Evolutionary conservation across 2,888 invertebrate genomes (phyloP).

Genomic region (Pseudococcus longispinus): DNA sequence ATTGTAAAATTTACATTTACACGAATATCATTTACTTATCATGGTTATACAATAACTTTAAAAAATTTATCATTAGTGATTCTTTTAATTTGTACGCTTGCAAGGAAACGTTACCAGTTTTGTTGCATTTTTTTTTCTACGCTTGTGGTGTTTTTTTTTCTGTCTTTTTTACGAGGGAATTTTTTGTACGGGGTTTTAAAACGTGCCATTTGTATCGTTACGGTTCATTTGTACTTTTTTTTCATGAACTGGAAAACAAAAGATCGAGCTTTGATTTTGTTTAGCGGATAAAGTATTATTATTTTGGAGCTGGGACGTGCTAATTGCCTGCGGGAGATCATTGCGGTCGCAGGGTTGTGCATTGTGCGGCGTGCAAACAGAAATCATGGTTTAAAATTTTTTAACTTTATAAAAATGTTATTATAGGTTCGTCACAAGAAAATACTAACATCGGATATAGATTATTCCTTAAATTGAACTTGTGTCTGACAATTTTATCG

Average conservation of each 20-base stretch:
- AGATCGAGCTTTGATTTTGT: neutral
- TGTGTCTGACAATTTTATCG: constrained; percentile 38
- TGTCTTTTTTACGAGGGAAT: neutral
- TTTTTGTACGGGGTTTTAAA: constrained; percentile 3
- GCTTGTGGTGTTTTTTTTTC: neutral
- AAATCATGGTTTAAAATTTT: neutral
- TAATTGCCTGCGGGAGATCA: neutral
- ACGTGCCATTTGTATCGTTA: constrained; percentile 20
- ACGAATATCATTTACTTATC: neutral
- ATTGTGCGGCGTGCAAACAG: neutral
- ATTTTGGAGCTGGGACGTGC: neutral
- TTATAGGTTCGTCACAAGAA: constrained; percentile 27
- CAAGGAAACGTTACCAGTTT: constrained; percentile 37
- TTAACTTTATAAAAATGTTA: neutral
- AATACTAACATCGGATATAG: constrained; percentile 41
- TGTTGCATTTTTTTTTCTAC: constrained; percentile 16
- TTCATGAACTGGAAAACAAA: neutral
- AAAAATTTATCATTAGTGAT: neutral
- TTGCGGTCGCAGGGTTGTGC: neutral
- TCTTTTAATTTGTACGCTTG: constrained; percentile 21
- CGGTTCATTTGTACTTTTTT: neutral
- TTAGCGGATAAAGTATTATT: neutral
- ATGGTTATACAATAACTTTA: neutral
- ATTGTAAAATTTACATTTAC: constrained; percentile 12
- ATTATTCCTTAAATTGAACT: constrained; percentile 34